Conservation (phyloP, 2,113 vertebrate genomes). For the Semnornis frantzii region DNA sequence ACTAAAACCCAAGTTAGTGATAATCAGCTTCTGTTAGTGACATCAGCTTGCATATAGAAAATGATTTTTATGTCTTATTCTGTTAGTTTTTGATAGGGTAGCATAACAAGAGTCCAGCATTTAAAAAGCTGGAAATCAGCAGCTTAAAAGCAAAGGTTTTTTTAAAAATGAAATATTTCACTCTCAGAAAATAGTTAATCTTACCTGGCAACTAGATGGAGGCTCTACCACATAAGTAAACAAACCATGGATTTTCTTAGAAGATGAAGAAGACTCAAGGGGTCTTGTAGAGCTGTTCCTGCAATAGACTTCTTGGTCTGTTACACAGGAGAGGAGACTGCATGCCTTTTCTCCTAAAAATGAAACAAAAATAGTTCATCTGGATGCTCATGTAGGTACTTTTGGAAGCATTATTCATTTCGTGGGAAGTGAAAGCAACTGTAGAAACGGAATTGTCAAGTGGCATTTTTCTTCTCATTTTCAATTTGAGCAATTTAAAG, state of each 20-base stretch:
- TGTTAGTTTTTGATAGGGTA: background rate
- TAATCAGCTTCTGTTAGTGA: background rate
- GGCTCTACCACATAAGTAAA: background rate
- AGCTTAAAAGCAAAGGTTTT: background rate
- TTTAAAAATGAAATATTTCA: background rate
- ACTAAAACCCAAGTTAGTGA: background rate
- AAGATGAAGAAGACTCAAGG: background rate
- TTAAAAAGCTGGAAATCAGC: background rate
- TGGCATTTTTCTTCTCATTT: background rate
- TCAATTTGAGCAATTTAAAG: background rate
- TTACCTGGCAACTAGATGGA: background rate
- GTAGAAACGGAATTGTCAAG: background rate
- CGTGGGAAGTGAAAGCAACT: background rate
- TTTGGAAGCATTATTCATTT: background rate
- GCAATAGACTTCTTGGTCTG: background rate
- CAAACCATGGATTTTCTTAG: background rate
- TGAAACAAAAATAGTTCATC: background rate
- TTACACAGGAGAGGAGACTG: background rate
- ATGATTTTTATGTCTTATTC: background rate
- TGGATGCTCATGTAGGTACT: background rate
- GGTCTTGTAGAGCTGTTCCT: background rate
- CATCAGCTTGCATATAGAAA: background rate
- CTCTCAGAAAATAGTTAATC: background rate
- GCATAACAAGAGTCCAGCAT: background rate
- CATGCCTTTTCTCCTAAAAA: background rate